Evolutionary conservation across 2,113 vertebrate genomes (phyloP), one percentile per base, ranked within the genome.

Genomic region (Okapia johnstoni): DNA sequence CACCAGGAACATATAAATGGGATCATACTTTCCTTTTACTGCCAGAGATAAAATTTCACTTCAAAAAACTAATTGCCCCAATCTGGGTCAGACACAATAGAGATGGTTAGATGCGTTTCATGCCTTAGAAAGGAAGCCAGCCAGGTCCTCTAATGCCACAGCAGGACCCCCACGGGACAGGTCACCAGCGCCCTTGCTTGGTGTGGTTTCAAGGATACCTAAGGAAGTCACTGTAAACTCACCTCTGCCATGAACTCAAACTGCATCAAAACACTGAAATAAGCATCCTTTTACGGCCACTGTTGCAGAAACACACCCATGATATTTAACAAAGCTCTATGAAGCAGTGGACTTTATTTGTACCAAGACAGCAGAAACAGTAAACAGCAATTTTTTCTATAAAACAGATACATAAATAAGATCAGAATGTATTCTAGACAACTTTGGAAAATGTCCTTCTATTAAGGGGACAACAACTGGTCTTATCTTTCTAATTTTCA

Each of bases 281-380:
- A 70, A 90, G 61, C 0, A 0, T 30, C 19, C 94, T 87, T 94
- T 95, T 80, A 92, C 5, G 40, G 57, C 61, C 28, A 48, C 61
- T 92, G 79, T 16, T 87, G 93, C 79, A 92, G 95, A 97, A 95
- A 93, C 43, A 96, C 19, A 92, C 55, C 21, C 46, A 40, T 87
- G 46, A 33, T 50, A 63, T 88, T 92, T 96, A 90, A 26, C 87
- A 97, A 80, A 46, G 76, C 28, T 81, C 86, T 50, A 12, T 14
- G 55, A 89, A 23, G 90, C 48, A 61, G 61, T 40, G 33, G 43
- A 60, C 17, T 81, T 63, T 76, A 48, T 86, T 66, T 57, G 70
- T 83, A n/a, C 21, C 81, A 85, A 89, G 90, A 84, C 25, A 61
- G 28, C 11, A 93, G 9, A 21, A 94, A 85, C 5, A 85, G 55